Evolutionary conservation across 2,113 vertebrate genomes (phyloP).

Genomic region (Poecile atricapillus): DNA sequence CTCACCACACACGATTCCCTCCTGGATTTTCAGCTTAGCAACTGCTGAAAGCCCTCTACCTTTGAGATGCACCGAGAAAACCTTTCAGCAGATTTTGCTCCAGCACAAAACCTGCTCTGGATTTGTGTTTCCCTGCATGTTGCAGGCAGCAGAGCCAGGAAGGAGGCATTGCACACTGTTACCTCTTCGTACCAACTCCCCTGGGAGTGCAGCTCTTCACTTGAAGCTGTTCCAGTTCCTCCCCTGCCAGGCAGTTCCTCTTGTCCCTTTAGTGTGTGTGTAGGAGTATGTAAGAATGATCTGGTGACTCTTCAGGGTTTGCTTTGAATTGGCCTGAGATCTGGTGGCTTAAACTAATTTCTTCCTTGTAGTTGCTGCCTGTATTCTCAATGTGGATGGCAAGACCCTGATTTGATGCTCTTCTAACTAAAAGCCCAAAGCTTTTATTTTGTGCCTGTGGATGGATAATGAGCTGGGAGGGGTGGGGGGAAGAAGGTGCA

Average conservation of each 20-base stretch:
- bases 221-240: background rate
- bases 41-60: fast-evolving
- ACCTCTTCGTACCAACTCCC: background rate
- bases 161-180: background rate
- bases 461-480: background rate
- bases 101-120: background rate
- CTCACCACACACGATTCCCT: fast-evolving
- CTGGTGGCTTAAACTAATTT: background rate
- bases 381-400: background rate
- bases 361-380: background rate
- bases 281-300: background rate
- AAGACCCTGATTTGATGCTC: background rate
- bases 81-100: background rate
- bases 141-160: background rate
- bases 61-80: background rate
- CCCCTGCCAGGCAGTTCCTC: background rate
- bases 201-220: background rate
- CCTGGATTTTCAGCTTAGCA: background rate
- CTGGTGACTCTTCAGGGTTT: background rate
- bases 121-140: background rate
- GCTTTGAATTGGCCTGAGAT: background rate
- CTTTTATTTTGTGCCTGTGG: background rate
- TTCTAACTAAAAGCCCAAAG: background rate
- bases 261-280: background rate
- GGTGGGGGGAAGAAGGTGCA: background rate